phyloP scores from a whole-genome alignment of 37 sponge, comb jelly and placozoan genomes.

The Agelas oroides region DNA sequence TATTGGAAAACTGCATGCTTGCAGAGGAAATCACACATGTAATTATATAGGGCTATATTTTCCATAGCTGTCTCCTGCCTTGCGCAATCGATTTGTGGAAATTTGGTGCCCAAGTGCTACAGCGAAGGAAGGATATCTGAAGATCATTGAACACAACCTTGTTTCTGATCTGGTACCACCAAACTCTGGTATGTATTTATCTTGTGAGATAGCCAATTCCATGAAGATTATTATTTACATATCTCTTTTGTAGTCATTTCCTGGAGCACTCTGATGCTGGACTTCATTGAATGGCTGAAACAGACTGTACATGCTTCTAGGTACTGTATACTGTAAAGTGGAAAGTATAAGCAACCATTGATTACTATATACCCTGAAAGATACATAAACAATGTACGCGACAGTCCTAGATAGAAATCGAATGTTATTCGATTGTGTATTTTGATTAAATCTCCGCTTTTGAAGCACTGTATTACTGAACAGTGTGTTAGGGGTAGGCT shows the following conservation, averaged over 20 bases:
- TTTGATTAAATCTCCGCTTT: too few species aligned
- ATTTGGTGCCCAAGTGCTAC: conserved; percentile 88
- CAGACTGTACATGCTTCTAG: not conserved
- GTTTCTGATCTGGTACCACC: conserved; percentile 1
- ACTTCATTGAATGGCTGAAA: conserved; percentile 65
- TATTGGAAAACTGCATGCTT: too few species aligned
- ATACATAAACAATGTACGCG: too few species aligned
- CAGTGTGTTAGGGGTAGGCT: too few species aligned
- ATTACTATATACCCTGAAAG: too few species aligned
- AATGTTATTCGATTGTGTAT: too few species aligned
- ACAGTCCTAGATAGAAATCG: too few species aligned
- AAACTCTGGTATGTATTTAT: conserved; percentile 15
- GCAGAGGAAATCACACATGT: too few species aligned
- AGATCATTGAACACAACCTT: conserved; percentile 63
- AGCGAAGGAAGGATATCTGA: conserved; percentile 17
- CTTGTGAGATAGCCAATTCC: not conserved
- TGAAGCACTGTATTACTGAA: too few species aligned
- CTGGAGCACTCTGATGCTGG: conserved; percentile 67
- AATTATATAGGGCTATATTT: too few species aligned
- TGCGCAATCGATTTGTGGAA: conserved; percentile 97
- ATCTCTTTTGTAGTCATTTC: not conserved
- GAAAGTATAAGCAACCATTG: too few species aligned
- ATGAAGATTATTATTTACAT: not conserved
- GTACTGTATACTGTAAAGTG: conserved; percentile 9
- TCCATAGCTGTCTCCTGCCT: conserved; percentile 97